Conservation (phyloP, 2,113 vertebrate species). For the Apus apus region DNA sequence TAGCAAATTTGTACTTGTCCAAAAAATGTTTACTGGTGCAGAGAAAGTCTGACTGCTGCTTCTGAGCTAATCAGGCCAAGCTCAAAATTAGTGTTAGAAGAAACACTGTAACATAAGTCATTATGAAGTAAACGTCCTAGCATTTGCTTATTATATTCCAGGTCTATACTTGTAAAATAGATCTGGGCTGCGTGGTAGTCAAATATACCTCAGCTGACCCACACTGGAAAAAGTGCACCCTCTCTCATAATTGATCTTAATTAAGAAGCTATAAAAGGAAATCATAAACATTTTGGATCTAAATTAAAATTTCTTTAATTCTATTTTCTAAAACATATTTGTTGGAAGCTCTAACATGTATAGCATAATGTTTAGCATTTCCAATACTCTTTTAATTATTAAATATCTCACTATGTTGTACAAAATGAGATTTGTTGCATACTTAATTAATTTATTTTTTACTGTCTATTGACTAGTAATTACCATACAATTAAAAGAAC, state of each 20-base stretch:
- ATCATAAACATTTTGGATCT: not conserved
- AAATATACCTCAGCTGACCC: conserved; percentile 19
- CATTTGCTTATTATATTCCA: conserved; percentile 12
- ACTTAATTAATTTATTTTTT: conserved; percentile 36
- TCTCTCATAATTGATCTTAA: conserved; percentile 11
- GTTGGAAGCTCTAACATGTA: not conserved
- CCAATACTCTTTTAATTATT: conserved; percentile 3
- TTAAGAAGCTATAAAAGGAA: conserved; percentile 20
- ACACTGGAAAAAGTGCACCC: not conserved
- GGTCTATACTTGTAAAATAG: conserved; percentile 7
- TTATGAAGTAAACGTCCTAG: not conserved
- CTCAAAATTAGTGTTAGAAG: not conserved
- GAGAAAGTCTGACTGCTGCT: not conserved
- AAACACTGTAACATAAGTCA: not conserved
- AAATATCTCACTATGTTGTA: not conserved
- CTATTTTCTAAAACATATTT: not conserved
- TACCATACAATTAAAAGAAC: conserved; percentile 70
- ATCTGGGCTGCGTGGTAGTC: not conserved
- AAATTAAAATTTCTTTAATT: conserved; percentile 1
- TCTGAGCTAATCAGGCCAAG: conserved; percentile 6
- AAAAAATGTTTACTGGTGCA: not conserved
- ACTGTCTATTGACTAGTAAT: conserved; percentile 63
- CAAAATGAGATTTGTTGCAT: not conserved
- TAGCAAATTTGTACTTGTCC: not conserved
- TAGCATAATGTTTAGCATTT: not conserved